These are phyloP conservation scores for Apodemia zela DNA, from an alignment of 2,888 invertebrate genomes.

Conservation along the genomic window DNA sequence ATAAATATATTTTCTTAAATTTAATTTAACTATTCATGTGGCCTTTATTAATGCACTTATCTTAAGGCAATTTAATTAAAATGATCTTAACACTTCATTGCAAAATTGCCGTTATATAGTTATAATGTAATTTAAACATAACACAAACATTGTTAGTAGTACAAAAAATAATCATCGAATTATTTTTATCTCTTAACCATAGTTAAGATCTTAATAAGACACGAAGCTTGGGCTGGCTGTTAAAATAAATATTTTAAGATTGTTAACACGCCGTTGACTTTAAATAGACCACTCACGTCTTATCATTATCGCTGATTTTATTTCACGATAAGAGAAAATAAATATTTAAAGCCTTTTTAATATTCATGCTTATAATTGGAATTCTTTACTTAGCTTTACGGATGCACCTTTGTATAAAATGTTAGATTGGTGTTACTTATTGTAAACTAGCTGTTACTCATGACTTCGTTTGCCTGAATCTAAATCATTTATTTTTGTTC, in stretches of 20 bases:
- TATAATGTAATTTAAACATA: not conserved
- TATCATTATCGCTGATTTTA: conserved; percentile 13
- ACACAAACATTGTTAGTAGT: conserved; percentile 10
- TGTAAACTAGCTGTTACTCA: not conserved
- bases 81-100: not conserved
- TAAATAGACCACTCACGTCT: conserved; percentile 7
- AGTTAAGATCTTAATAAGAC: conserved; percentile 15
- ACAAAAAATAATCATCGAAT: conserved; percentile 12
- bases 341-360: conserved; percentile 5
- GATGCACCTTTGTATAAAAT: not conserved
- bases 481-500: no score
- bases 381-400: not conserved
- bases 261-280: conserved; percentile 2
- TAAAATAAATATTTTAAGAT: conserved; percentile 13
- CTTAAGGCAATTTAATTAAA: not conserved
- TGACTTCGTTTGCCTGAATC: no score
- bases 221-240: conserved; percentile 6
- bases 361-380: conserved; percentile 5
- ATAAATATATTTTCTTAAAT: no score
- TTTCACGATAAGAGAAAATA: not conserved
- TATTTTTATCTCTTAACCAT: conserved; percentile 14
- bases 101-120: not conserved
- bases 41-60: conserved; percentile 16
- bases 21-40: no score
- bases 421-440: not conserved